These are phyloP conservation scores for Catalaphyllia jardinei DNA, from an alignment of 64 coral and sea anemone genomes.

Conservation along the genomic window DNA sequence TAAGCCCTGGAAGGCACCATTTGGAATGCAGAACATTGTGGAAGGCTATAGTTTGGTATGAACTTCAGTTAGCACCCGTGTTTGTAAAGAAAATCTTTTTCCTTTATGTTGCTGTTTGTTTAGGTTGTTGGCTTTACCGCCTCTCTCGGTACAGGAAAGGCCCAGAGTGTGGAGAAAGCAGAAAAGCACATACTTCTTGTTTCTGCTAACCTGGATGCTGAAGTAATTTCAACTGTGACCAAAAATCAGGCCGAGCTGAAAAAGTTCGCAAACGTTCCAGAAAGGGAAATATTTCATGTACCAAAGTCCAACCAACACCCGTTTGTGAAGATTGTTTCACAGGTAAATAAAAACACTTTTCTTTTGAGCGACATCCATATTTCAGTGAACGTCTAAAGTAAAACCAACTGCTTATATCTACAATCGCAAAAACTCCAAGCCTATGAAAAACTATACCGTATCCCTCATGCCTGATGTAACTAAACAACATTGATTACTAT, in stretches of 20 bases:
- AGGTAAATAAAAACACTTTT: not conserved
- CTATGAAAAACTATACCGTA: no score
- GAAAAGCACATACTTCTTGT: conserved; percentile 70
- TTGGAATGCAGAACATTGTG: no score
- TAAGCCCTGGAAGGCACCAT: no score
- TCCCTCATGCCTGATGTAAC: no score
- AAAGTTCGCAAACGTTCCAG: conserved; percentile 31
- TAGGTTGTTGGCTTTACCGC: conserved; percentile 83
- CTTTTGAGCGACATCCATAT: no score
- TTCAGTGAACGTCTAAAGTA: no score
- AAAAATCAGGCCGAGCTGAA: conserved; percentile 47
- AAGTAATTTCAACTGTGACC: conserved; percentile 68
- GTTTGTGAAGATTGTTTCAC: conserved; percentile 41
- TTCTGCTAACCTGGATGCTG: conserved; percentile 80
- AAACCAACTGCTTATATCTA: no score
- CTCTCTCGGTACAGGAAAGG: conserved; percentile 79
- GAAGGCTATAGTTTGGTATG: no score
- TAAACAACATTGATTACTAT: no score
- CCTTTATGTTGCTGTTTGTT: not conserved
- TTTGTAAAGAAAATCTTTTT: no score
- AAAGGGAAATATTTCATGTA: conserved; percentile 27
- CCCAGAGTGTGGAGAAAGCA: conserved; percentile 45
- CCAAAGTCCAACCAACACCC: not conserved
- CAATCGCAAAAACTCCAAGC: not conserved
- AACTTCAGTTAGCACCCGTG: no score